Evolutionary conservation across 2,888 invertebrate genomes (phyloP), one percentile per base, ranked within the genome.

Genomic region (Amiota communis): DNA sequence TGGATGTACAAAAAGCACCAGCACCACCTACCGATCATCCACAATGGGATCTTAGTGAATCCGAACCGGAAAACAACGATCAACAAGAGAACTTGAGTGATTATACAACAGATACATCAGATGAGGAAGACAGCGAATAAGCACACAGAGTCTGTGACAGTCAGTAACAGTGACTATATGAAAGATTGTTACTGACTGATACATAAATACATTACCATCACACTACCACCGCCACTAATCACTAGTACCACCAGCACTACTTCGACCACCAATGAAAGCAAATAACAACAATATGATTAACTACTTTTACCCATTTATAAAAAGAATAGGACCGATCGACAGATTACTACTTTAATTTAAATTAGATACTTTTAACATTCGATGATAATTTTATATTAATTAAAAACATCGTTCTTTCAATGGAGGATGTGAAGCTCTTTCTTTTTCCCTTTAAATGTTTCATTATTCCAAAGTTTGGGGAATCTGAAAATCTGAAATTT

Each of bases 21-120:
- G 96, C 95, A 82, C 93, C 97, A 85, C 96, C 97, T 77, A 95
- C 93, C 70, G 95, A 96, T 87, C 98, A 98, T 91, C 98, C 98
- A n/a, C 98, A 98, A 91, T 98, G 98, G 98, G 97, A 98, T 86
- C 95, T 98, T 87, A 96, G 96, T 79, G 97, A 97, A 87, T 97
- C 98, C 68, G 98, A 98, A 87, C 94, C 95, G 74, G 95, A 95
- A 79, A 88, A 90, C 75, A 88, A 89, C 74, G 93, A 92, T 78
- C 91, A 92, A 81, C 92, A 92, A 80, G 92, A 91, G 86, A 92
- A 93, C 87, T 92, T 93, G 83, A 93, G 93, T 88, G 93, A 93
- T 87, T 93, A 92, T 82, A 92, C 93, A 82, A 93, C 93, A 89
- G 93, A 93, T 87, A 92, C 92, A 88, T 92, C 92, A 80, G 92